Percentiles rank a stretch among this genome's conserved stretches.
Conservation (phyloP, 2,113 vertebrate species). For the Clinocottus analis region DNA sequence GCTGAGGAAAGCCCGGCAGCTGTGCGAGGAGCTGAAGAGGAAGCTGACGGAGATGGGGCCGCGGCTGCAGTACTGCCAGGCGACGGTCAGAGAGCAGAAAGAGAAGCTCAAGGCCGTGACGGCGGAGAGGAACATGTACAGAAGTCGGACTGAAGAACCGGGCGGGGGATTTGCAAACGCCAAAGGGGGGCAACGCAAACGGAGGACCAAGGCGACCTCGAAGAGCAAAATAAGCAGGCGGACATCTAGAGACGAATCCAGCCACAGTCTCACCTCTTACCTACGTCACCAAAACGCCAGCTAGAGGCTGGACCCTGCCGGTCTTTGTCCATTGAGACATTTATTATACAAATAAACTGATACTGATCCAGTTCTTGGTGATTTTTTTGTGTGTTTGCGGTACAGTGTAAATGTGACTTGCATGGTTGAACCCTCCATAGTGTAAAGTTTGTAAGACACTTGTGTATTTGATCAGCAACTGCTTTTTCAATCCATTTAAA, state of each 20-base stretch:
- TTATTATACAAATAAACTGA: background rate
- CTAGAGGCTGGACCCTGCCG: background rate
- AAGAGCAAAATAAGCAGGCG: background rate
- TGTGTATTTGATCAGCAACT: background rate
- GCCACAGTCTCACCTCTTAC: background rate
- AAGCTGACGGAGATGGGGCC: background rate
- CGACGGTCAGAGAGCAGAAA: background rate
- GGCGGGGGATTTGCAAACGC: background rate
- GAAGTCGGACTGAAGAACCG: background rate
- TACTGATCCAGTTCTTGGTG: background rate
- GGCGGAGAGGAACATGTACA: slow-evolving; percentile 18
- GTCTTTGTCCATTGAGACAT: background rate
- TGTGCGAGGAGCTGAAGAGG: slow-evolving; percentile 9
- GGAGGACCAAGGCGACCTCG: background rate
- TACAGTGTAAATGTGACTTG: background rate
- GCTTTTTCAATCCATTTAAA: background rate
- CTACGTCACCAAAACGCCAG: too few relatives aligned
- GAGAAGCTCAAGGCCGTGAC: background rate
- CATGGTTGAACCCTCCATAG: background rate
- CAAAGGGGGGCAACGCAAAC: background rate
- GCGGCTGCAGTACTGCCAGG: background rate
- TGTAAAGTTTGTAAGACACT: background rate
- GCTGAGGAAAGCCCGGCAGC: background rate
- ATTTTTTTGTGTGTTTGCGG: background rate
- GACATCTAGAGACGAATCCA: background rate